Base-by-base conservation (phyloP, 2,113 vertebrate species). In the Rhombomys opimus region DNA sequence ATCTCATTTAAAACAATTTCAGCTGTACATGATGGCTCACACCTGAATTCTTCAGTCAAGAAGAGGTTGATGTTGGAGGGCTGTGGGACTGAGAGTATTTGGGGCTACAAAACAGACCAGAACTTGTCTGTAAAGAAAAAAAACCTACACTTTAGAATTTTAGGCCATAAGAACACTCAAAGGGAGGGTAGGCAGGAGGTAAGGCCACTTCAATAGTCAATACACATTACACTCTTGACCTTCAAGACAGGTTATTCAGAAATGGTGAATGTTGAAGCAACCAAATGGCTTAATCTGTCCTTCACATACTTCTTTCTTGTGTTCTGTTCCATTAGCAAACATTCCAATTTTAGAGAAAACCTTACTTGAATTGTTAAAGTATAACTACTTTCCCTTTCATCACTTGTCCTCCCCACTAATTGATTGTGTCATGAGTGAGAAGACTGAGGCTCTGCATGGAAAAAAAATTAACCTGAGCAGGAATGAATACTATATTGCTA, bases 41-140 rank as follows among this genome's bases (percentile, higher is more conserved):
- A 30, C 25, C 14, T 78, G 18, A 41, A 9, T 25, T 76, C 22
- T n/a, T 11, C n/a, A 61, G n/a, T 41, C n/a, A 63, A 59, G n/a
- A 41, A 46, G n/a, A 61, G 23, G 35, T 15, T 38, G 22, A 15
- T 38, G 22, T 38, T 10, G 10, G 23, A 82, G 12, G 13, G 13
- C 30, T 57, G 25, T n/a, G 5, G 27, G 38, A 61, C 27, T 82
- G 35, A 59, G 32, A 81, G 2, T n/a, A 52, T 61, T 25, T 82
- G 0, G 6, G 5, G 22, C 0, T 38, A 25, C 12, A 82, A n/a
- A n/a, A 81, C n/a, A 18, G 5, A 23, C 18, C 32, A 5, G 4
- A 81, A 6, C 6, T 12, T 38, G 8, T n/a, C 80, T 38, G 54
- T 38, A 38, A 82, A 38, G 6, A 22, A 61, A 15, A 75, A 15